Evolutionary conservation across 2,888 invertebrate species (phyloP), one percentile per base, ranked within the genome.

Genomic region (Sarcophaga variegata): DNA sequence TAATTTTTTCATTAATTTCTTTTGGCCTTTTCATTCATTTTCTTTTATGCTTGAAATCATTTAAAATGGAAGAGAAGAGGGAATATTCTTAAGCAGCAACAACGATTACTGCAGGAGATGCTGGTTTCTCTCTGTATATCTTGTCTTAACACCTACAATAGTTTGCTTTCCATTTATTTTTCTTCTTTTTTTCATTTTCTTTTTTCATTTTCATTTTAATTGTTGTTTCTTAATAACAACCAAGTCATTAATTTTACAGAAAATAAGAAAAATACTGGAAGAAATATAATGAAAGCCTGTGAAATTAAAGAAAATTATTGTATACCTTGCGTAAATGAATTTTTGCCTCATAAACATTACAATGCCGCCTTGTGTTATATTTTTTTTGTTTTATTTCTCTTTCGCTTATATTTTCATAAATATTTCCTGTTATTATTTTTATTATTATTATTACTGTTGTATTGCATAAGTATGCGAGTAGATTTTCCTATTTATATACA

Each of bases 361-460:
- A 37, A 37, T 37, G 37, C 72, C 20, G 37, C 72, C 20, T 20
- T 79, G 64, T 78, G 75, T 62, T 75, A 75, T 83, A 71, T 71
- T 62, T 66, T 59, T 66, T 78, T 72, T 37, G 27, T 22, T 47
- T 69, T 69, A 69, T 81, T 78, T 81, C 67, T 72, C 77, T 88
- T 81, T 87, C 72, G 47, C 81, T 85, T 71, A 70, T 84, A 80
- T 77, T 77, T 66, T 70, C 54, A 83, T 59, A 81, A 66, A 80
- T 80, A 67, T 74, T 66, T 83, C 60, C 64, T 66, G 66, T 72
- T 67, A 67, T 83, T 71, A 76, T 22, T 22, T 64, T 81, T 75
- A 69, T 76, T 71, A n/a, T 45, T 77, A 22, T 59, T 27, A n/a
- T n/a, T 74, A 63, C 67, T 64, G 74, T 85, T 76, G 72, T 85